These are phyloP conservation scores for Noctua pronuba DNA, from an alignment of 2,888 invertebrate species.

Conservation along the genomic window DNA sequence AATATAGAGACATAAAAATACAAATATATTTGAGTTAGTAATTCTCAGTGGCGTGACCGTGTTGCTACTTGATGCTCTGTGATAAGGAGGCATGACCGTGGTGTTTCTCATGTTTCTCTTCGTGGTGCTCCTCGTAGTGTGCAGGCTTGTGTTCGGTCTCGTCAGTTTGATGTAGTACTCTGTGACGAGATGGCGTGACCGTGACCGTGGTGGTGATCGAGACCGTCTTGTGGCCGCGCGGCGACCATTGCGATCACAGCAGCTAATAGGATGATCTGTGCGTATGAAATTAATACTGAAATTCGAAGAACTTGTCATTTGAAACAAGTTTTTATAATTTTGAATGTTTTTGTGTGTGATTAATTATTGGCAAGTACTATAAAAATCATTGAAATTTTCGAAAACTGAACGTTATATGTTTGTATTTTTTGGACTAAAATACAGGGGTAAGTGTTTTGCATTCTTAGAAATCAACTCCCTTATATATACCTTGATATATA, in stretches of 20 bases:
- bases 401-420: neutral
- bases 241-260: constrained; percentile 47
- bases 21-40: too few species aligned
- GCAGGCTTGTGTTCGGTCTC: constrained; percentile 40
- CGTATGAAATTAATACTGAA: neutral
- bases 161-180: constrained; percentile 70
- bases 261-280: constrained; percentile 34
- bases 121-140: constrained; percentile 15
- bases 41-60: constrained; percentile 68
- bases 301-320: neutral
- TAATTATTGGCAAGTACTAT: too few species aligned
- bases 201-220: constrained; percentile 66
- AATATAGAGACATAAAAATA: too few species aligned
- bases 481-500: too few species aligned
- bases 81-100: constrained; percentile 71
- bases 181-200: constrained; percentile 74
- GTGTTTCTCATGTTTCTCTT: constrained; percentile 35
- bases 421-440: too few species aligned
- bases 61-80: constrained; percentile 48
- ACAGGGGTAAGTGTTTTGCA: neutral
- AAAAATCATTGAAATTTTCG: neutral
- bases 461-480: neutral
- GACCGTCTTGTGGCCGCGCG: constrained; percentile 56
- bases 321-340: neutral
- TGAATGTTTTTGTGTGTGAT: neutral